phyloP scores from a whole-genome alignment of 2,888 invertebrate species.

The Drosophila lutescens region DNA sequence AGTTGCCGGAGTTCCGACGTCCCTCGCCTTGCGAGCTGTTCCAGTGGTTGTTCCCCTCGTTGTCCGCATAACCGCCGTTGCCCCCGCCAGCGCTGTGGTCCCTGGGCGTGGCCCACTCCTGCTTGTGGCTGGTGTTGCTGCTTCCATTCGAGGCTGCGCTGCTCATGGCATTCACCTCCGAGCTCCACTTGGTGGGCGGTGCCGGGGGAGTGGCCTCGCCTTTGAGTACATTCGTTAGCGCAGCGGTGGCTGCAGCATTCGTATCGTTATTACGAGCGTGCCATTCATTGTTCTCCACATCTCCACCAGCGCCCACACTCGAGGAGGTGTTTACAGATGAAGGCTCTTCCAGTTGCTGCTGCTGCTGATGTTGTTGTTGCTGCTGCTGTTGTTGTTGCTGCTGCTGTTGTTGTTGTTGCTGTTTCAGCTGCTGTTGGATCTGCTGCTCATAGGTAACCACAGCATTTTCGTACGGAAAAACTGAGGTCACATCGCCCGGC shows the following conservation, averaged over 20 bases:
- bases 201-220: slow-evolving; percentile 52
- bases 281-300: slow-evolving; percentile 67
- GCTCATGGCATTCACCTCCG: slow-evolving; percentile 78
- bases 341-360: slow-evolving; percentile 45
- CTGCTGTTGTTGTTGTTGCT: slow-evolving; percentile 55
- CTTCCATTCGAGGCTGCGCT: slow-evolving; percentile 62
- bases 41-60: slow-evolving; percentile 66
- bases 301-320: slow-evolving; percentile 30
- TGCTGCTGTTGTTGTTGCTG: slow-evolving; percentile 41
- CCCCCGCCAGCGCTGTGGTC: slow-evolving; percentile 63
- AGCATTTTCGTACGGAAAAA: slow-evolving; percentile 71
- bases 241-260: slow-evolving; percentile 67
- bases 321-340: slow-evolving; percentile 47
- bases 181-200: slow-evolving; percentile 81
- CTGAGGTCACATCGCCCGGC: slow-evolving; percentile 67
- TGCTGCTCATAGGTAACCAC: slow-evolving; percentile 77
- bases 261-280: slow-evolving; percentile 61
- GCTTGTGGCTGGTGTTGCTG: slow-evolving; percentile 61
- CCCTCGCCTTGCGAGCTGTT: slow-evolving; percentile 55
- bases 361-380: slow-evolving; percentile 36
- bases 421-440: slow-evolving; percentile 75
- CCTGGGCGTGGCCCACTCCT: slow-evolving; percentile 65
- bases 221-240: slow-evolving; percentile 69
- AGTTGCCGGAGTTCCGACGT: slow-evolving; percentile 75
- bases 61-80: slow-evolving; percentile 42